Conservation (phyloP, 2,113 vertebrate species). For the Plecotus auritus region DNA sequence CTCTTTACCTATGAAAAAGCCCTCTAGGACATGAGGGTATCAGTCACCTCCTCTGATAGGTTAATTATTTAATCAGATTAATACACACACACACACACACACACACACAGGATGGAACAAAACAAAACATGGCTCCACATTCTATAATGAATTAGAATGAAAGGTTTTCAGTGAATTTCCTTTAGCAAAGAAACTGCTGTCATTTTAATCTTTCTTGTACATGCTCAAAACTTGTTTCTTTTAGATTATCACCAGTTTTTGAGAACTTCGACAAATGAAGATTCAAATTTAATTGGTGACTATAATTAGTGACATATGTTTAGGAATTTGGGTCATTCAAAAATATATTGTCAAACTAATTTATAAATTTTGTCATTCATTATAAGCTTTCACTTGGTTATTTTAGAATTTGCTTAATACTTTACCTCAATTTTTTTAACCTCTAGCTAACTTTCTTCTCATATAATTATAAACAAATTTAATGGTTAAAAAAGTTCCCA, state of each 20-base stretch:
- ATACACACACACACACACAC: no score
- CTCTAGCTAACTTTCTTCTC: neutral
- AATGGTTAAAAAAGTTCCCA: neutral
- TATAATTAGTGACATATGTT: constrained; percentile 20
- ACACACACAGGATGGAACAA: neutral
- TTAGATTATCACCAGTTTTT: neutral
- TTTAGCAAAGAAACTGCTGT: neutral
- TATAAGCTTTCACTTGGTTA: neutral
- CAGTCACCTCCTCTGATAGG: neutral
- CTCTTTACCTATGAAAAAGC: neutral
- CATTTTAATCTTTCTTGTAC: neutral
- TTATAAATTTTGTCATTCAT: neutral
- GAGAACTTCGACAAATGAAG: neutral
- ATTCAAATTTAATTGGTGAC: neutral
- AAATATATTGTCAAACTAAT: neutral
- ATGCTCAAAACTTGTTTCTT: neutral
- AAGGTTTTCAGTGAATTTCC: neutral
- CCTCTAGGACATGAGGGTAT: neutral
- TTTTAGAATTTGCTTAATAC: neutral
- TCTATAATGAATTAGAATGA: neutral
- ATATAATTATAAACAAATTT: neutral
- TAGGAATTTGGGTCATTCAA: neutral
- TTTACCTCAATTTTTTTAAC: neutral
- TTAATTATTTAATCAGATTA: neutral
- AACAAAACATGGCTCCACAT: neutral